Base-by-base conservation (phyloP, 2,888 invertebrate species). In the Aspidiotus destructor region DNA sequence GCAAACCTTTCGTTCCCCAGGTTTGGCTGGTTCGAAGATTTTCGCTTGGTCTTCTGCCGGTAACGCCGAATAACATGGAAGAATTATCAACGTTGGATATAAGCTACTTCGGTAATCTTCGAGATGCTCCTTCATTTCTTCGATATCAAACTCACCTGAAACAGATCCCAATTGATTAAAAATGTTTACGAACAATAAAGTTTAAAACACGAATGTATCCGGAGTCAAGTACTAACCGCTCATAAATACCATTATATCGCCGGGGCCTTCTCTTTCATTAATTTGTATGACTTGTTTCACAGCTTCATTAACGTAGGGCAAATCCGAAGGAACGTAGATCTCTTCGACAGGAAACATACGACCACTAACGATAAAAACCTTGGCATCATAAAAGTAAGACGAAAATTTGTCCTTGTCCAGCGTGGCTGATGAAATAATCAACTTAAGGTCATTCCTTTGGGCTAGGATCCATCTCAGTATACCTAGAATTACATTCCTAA, bases 341-440 rank as follows among this genome's bases (percentile, higher is more conserved):
- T 60, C n/a, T n/a, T 58, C 60, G 9, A 67, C 67, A 2, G 67
- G 67, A 52, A 60, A 67, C 67, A 67, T 67, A 44, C 67, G 57
- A 1, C 67, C 67, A n/a, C 3, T 10, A 13, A 67, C 60, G 28
- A 15, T 9, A 44, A 67, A 67, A 15, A 67, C 48, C 1, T 42
- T 15, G 2, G 67, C 67, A 6, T 58, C 13, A 11, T 60, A 67
- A 15, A 67, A 67, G 15, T 67, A 67, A 0, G 41, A 17, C 8
- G 60, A 44, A 44, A 67, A 67, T 17, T 67, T 67, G n/a, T 60
- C 41, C 0, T 58, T 60, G 1, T 67, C 67, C 7, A 67, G 13
- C 0, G 67, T 67, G 28, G 67, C 67, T 28, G 67, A 67, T 7
- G 67, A 67, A 48, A 67, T 67, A 40, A 67, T 52, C 15, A 67